Base-by-base conservation (phyloP, 2,113 vertebrate species). In the Carettochelys insculpta region DNA sequence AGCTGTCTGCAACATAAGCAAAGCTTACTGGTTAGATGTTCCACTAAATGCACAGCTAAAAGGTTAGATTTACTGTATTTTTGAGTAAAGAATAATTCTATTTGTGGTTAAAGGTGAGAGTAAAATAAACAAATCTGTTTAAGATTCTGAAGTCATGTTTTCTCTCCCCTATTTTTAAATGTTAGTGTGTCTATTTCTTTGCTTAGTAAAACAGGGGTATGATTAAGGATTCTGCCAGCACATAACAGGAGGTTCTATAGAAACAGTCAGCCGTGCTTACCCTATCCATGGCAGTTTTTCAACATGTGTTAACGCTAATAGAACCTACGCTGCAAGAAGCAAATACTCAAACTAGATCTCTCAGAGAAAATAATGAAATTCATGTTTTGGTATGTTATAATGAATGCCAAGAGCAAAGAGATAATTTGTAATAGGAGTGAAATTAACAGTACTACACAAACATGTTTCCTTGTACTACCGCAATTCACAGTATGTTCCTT, bases 1-100 rank as follows among this genome's bases (percentile, higher is more conserved):
- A 97, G 97, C 97, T 98, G 97, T 97, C 97, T 98, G 97, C 98
- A 98, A 94, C 97, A 98, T 98, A 98, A 98, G 97, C 98, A 98
- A 98, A 97, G 97, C 98, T 98, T 97, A 98, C 97, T 97, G 97
- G 92, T 94, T 98, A 97, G 97, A 94, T 92, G 82, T 97, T 97
- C 94, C 95, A 96, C 94, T 97, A 97, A 98, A 97, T 83, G 95
- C 95, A 97, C 94, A 96, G 96, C 97, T 97, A 96, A 98, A 97
- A 97, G 87, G 96, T 97, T 92, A 95, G 92, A 94, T 97, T 97
- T 97, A 95, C 95, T 96, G 88, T 94, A 96, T 97, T 97, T 94
- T 84, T 94, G 87, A 96, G 92, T 86, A 95, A 95, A 96, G 94
- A 95, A 95, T 88, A 96, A 97, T 95, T 96, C 86, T 13, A 16